A percentile compares a stretch with the other conserved stretches of the same genome.
Evolutionary conservation across 1,140 invertebrate genomes (phyloP).

Genomic region (Drosophila rhopaloa): DNA sequence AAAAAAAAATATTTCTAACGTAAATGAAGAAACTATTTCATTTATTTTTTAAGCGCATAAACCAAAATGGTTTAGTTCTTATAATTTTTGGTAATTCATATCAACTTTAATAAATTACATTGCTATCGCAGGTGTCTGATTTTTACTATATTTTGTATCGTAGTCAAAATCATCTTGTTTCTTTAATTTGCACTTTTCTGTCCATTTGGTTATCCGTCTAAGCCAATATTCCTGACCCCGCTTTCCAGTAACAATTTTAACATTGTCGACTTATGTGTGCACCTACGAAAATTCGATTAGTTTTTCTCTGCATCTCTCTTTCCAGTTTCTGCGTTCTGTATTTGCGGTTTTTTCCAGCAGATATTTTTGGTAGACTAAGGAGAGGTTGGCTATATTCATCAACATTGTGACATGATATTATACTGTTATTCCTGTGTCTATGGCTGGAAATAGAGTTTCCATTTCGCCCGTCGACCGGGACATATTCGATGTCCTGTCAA

Average conservation of each 20-base stretch:
- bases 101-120: too few relatives aligned
- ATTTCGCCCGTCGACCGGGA: slow-evolving; percentile 14
- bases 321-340: slow-evolving; percentile 28
- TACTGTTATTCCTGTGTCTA: slow-evolving; percentile 36
- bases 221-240: background rate
- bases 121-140: too few relatives aligned
- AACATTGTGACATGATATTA: slow-evolving; percentile 43
- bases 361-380: background rate
- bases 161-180: background rate
- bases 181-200: background rate
- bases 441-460: slow-evolving; percentile 20
- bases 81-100: too few relatives aligned
- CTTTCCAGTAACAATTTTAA: slow-evolving; percentile 7
- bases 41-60: too few relatives aligned
- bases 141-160: too few relatives aligned
- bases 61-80: too few relatives aligned
- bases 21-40: too few relatives aligned
- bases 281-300: slow-evolving; percentile 44
- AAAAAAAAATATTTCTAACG: too few relatives aligned
- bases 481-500: slow-evolving; percentile 15
- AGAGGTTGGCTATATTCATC: slow-evolving; percentile 29
- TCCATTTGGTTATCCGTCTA: slow-evolving; percentile 11
- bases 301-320: slow-evolving; percentile 14
- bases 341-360: slow-evolving; percentile 7
- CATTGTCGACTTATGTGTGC: slow-evolving; percentile 23